Evolutionary conservation across 1,140 invertebrate species (phyloP).

Genomic region (Bombus superbus): DNA sequence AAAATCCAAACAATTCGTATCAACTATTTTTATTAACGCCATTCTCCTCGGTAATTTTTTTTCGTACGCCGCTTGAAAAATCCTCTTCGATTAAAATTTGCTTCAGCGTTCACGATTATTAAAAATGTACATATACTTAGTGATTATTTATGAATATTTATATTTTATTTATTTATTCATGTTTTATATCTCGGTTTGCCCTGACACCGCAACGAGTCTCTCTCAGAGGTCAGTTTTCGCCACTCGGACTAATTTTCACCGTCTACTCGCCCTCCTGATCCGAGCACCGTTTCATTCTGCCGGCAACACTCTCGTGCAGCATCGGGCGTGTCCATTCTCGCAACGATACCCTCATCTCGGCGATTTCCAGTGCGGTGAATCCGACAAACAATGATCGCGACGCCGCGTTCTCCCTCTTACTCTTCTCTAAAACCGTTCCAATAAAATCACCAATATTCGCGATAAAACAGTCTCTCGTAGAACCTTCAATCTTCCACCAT

Average conservation of each 20-base stretch:
- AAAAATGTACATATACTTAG: neutral
- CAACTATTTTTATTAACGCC: neutral
- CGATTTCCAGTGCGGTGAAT: neutral
- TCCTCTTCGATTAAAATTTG: neutral
- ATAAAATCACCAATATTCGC: no score
- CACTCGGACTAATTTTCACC: neutral
- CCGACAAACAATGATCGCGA: neutral
- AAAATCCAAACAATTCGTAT: neutral
- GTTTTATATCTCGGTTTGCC: neutral
- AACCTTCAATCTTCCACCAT: no score
- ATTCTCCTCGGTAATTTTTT: no score
- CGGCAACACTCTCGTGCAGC: neutral
- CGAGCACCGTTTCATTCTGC: neutral
- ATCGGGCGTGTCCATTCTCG: conserved; percentile 39
- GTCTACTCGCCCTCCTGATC: conserved; percentile 50
- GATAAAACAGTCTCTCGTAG: no score
- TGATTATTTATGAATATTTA: neutral
- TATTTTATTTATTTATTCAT: neutral
- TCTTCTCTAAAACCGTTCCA: neutral
- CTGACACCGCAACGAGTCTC: neutral
- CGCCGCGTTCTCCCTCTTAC: neutral
- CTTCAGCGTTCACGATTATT: neutral
- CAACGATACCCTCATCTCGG: conserved; percentile 24
- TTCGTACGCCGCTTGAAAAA: neutral
- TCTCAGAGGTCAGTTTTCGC: neutral